Evolutionary conservation across 2,113 vertebrate species (phyloP).

Genomic region (Cololabis saira): DNA sequence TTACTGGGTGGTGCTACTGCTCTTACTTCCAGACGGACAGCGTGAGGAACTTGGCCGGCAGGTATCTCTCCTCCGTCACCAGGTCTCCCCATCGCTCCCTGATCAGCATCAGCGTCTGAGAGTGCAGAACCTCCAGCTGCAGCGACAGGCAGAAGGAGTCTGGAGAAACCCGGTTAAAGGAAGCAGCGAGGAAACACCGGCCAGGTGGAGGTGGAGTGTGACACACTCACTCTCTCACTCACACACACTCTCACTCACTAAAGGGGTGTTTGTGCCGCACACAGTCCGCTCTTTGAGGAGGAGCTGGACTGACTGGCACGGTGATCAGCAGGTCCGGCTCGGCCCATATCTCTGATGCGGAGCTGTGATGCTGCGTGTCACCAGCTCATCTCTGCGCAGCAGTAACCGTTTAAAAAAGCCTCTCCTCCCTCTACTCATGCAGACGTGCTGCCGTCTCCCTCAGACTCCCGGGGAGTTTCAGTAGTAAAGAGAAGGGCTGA

Average conservation of each 20-base stretch:
- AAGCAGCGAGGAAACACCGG: constrained; percentile 37
- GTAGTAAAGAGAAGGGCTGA: neutral
- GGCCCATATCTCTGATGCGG: constrained; percentile 56
- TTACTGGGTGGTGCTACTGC: too few relatives aligned
- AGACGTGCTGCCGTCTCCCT: neutral
- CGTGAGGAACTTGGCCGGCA: constrained; percentile 94
- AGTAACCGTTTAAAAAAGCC: constrained; percentile 8
- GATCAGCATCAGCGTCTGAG: constrained; percentile 95
- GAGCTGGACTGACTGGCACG: constrained; percentile 68
- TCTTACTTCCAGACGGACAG: constrained; percentile 99
- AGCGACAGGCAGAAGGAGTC: constrained; percentile 98
- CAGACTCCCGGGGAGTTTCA: too few relatives aligned
- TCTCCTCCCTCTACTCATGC: neutral
- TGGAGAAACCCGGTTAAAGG: constrained; percentile 84
- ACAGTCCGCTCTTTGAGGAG: constrained; percentile 71
- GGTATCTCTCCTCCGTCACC: constrained; percentile 95
- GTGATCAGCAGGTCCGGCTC: too few relatives aligned
- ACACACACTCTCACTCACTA: too few relatives aligned
- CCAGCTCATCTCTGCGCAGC: constrained; percentile 7
- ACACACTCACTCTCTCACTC: too few relatives aligned
- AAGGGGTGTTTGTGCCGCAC: constrained; percentile 62
- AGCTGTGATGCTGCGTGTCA: constrained; percentile 40
- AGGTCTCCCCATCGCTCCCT: constrained; percentile 99
- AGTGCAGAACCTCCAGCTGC: constrained; percentile 97
- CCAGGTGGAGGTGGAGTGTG: constrained; percentile 31